Evolutionary conservation across 2,113 vertebrate genomes (phyloP), one percentile per base, ranked within the genome.

Genomic region (Chlorodrepanis virens): DNA sequence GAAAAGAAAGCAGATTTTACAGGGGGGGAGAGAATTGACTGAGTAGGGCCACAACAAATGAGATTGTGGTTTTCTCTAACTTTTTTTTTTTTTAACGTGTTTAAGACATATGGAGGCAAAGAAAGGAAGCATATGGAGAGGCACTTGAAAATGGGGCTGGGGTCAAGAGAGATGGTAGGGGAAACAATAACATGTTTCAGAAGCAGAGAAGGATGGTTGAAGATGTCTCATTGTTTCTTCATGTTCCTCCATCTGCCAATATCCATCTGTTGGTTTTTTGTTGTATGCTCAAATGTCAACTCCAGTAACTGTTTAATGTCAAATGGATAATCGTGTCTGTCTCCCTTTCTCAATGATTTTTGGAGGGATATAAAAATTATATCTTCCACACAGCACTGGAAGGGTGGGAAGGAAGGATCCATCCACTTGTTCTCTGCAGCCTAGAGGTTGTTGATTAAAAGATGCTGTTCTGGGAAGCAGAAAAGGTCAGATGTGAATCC

Each of bases 221-320:
- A 75, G 93, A 96, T 96, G 90, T 89, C 96, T 95, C 93, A 96
- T 96, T 97, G 96, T 97, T 96, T 96, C 94, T 95, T 85, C 87
- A 40, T 91, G 70, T 87, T 96, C 53, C 78, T 96, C 95, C 96
- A 96, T 97, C 96, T 97, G 96, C 64, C 94, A 91, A 95, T 95
- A 97, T 76, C 96, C 95, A 97, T 96, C 95, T 97, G 96, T 87
- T 96, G 93, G 93, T 87, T 97, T 96, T 92, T 68, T 96, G 87
- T 97, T 95, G 91, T 84, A n/a, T 12, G 19, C 78, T 95, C 87
- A 94, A 94, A 97, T 95, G 95, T 96, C 93, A 96, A 31, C 93
- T 96, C 40, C 61, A 89, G 74, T 94, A 92, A 91, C 77, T 96
- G 83, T 92, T 96, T 93, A 95, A 96, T 91, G 87, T 93, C 76